Base-by-base conservation (phyloP, 2,797 vertebrate genomes). In the Eptatretus atami region DNA sequence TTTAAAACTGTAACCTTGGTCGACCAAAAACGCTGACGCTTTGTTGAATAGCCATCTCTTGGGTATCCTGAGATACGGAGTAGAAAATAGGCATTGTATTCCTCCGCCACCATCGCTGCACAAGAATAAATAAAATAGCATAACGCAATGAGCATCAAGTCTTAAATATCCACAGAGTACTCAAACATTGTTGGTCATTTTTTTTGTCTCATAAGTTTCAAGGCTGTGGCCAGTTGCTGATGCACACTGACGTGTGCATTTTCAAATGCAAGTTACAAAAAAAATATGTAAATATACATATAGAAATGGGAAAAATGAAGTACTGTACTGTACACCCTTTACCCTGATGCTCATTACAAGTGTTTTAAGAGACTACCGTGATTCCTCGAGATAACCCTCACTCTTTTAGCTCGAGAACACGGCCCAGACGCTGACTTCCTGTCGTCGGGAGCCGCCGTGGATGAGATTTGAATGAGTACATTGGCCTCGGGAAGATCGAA, bases 11-110 rank as follows among this genome's bases (percentile, higher is more conserved):
- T 98, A 98, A 44, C 92, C 92, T 69, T 98, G 92, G 71, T 98
- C 88, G 53, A 95, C 92, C 24, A 98, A 74, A 73, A 98, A 64
- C 92, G 77, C 73, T 96, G 90, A 53, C 90, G 78, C 71, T 98
- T 98, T 1, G 88, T 93, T 52, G 90, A 96, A 67, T 98, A 98
- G 92, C 90, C 92, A 95, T 98, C 73, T 98, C 92, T 73, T 98
- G 92, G 3, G 92, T 98, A 71, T 98, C 92, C 72, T 98, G 92
- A 14, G 90, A 98, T 55, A 96, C 88, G 66, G 90, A 96, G 70
- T 98, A 98, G 75, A n/a, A 98, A 98, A 75, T 90, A 98, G 9
- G 92, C 92, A 53, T 96, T 98, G 78, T 96, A 96, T 66, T 98
- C 88, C 68, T 98, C 88, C 19, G 92, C 88, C 2, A 88, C 79